Percentiles rank a stretch among this genome's conserved stretches.
These are phyloP conservation scores for Cataglyphis cursor DNA, from an alignment of 2,888 invertebrate genomes.

Conservation along the genomic window DNA sequence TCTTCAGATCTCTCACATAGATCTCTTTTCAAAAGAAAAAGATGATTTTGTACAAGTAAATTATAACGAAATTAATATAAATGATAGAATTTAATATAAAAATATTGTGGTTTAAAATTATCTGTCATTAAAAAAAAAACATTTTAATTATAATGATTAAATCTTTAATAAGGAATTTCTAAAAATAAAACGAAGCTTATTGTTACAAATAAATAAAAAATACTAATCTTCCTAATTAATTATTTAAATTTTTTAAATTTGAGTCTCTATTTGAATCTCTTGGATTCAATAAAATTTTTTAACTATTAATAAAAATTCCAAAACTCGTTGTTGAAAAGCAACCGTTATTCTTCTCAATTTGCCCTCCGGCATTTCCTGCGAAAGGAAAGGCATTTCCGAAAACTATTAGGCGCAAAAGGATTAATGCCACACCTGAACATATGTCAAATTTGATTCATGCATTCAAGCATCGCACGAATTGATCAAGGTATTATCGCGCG, in stretches of 20 bases:
- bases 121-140: not conserved
- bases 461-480: constrained; percentile 47
- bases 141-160: not conserved
- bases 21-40: not conserved
- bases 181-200: not conserved
- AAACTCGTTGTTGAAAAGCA: not conserved
- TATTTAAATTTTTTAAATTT: not conserved
- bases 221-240: not conserved
- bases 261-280: not conserved
- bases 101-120: not conserved
- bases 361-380: not conserved
- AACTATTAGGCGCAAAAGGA: constrained; percentile 33
- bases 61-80: not conserved
- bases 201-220: constrained; percentile 10
- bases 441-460: constrained; percentile 52
- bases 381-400: constrained; percentile 41
- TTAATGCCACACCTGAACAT: constrained; percentile 48
- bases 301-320: constrained; percentile 18
- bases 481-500: constrained; percentile 54
- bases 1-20: not conserved
- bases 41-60: not conserved
- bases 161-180: not conserved
- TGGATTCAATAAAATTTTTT: constrained; percentile 20
- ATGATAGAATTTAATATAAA: not conserved
- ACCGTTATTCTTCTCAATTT: constrained; percentile 12